Evolutionary conservation across 1,140 invertebrate species (phyloP).

Genomic region (Medauroidea extradentata): DNA sequence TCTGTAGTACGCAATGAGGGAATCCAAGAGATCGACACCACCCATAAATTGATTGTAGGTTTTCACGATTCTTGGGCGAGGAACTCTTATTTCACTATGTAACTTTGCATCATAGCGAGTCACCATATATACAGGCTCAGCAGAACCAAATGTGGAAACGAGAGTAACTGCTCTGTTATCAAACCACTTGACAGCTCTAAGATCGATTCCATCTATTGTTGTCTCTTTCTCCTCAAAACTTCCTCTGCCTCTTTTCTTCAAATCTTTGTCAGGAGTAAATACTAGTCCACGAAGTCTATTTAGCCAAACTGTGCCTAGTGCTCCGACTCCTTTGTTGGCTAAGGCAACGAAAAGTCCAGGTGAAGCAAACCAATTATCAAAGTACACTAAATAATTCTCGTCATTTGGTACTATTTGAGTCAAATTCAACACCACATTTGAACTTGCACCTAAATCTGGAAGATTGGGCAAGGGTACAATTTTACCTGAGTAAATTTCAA

Average conservation of each 20-base stretch:
- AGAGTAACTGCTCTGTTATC: conserved; percentile 2
- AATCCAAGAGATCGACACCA: conserved; percentile 21
- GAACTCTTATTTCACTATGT: too few relatives aligned
- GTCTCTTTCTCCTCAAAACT: conserved; percentile 2
- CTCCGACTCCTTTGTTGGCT: conserved; percentile 24
- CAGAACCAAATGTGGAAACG: too few relatives aligned
- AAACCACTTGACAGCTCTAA: conserved; percentile 8
- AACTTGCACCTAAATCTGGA: conserved; percentile 20
- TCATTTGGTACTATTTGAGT: conserved; percentile 12
- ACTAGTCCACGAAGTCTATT: conserved; percentile 35
- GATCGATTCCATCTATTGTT: conserved; percentile 1
- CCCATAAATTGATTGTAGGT: conserved; percentile 21
- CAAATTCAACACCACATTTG: conserved; percentile 21
- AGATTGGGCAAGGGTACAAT: conserved; percentile 11
- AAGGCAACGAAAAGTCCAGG: conserved; percentile 16
- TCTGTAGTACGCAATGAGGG: conserved; percentile 20
- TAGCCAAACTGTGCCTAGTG: conserved; percentile 39
- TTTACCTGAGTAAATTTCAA: conserved; percentile 42
- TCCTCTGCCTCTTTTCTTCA: conserved; percentile 7
- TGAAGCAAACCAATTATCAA: conserved; percentile 29
- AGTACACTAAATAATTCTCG: conserved; percentile 22
- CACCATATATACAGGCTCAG: too few relatives aligned
- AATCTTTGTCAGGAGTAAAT: conserved; percentile 21
- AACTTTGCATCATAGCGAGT: too few relatives aligned
- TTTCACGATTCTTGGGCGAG: conserved; percentile 4